A percentile compares a stretch with the other conserved stretches of the same genome.
phyloP scores from a whole-genome alignment of 2,888 invertebrate genomes.

The Harpalus rubripes region DNA sequence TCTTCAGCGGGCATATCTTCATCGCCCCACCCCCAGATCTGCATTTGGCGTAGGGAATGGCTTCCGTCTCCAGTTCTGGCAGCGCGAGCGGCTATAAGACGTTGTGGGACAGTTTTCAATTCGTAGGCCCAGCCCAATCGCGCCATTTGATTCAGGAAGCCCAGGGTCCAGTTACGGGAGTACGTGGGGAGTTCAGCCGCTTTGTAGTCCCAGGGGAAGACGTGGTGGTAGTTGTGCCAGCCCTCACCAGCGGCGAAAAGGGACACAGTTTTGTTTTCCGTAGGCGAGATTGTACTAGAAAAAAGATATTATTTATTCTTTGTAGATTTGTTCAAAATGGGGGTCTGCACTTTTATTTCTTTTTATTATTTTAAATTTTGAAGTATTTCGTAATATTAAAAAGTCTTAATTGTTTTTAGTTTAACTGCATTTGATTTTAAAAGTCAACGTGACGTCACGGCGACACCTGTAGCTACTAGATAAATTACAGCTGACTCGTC shows the following conservation, averaged over 20 bases:
- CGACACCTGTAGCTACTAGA: no score
- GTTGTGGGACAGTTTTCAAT: constrained; percentile 86
- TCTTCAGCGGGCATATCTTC: constrained; percentile 86
- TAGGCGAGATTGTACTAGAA: constrained; percentile 86
- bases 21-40: constrained; percentile 93
- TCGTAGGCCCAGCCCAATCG: constrained; percentile 89
- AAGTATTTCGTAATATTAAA: no score
- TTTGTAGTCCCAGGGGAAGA: constrained; percentile 96
- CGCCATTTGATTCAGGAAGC: constrained; percentile 74
- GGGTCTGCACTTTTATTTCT: no score
- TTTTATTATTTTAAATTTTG: no score
- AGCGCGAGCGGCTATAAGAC: constrained; percentile 85
- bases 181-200: constrained; percentile 88
- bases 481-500: no score
- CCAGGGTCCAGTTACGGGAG: constrained; percentile 73
- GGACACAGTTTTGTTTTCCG: constrained; percentile 87
- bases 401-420: no score
- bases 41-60: constrained; percentile 71
- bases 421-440: no score
- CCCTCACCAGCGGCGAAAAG: constrained; percentile 90
- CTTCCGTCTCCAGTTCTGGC: constrained; percentile 87
- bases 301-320: background rate
- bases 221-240: constrained; percentile 97
- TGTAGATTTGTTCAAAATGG: background rate
- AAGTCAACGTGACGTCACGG: no score